Percentiles rank a stretch among this genome's conserved stretches.
Evolutionary conservation across 64 coral and sea anemone genomes (phyloP).

Genomic region (Dendronephthya gigantea): DNA sequence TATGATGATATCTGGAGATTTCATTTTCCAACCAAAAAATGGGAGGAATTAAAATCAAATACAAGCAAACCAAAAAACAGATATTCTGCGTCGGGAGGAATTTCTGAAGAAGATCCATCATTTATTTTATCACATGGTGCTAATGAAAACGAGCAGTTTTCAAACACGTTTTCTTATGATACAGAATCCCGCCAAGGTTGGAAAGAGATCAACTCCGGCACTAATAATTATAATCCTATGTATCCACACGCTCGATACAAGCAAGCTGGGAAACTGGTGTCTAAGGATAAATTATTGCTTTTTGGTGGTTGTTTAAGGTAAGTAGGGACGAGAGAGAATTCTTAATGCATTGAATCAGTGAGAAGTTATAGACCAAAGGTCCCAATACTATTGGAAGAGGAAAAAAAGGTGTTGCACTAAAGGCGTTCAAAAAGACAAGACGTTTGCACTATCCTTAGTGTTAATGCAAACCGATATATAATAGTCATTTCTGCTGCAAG

Average conservation of each 20-base stretch:
- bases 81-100: neutral
- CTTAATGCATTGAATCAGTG: too few species aligned
- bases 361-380: too few species aligned
- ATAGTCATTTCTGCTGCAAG: too few species aligned
- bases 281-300: neutral
- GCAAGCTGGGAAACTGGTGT: neutral
- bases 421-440: too few species aligned
- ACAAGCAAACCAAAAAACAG: neutral
- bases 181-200: neutral
- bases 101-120: neutral
- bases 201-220: neutral
- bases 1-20: neutral
- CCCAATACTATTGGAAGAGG: too few species aligned
- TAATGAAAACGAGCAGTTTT: neutral
- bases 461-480: too few species aligned
- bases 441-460: too few species aligned
- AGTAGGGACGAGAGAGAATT: too few species aligned
- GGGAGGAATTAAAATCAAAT: neutral
- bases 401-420: too few species aligned
- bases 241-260: neutral
- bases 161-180: neutral
- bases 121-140: neutral
- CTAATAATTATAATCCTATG: neutral
- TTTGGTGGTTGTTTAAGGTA: neutral
- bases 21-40: neutral